Base-by-base conservation (phyloP, 2,113 vertebrate species). In the Miniopterus natalensis region DNA sequence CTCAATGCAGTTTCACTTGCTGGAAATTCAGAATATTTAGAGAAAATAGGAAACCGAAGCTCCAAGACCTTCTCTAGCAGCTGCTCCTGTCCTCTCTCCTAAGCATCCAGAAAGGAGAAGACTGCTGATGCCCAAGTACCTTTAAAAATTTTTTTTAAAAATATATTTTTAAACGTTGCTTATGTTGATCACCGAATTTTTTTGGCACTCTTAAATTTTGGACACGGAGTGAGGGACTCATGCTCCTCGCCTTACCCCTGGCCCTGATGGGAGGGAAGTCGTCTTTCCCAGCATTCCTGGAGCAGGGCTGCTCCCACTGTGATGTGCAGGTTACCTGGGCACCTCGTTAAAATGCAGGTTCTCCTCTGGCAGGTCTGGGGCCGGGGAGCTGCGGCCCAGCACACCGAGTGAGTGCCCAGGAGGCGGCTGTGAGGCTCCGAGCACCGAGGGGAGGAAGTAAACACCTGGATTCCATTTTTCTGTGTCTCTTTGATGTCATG, bases 401-500 rank as follows among this genome's bases (percentile, higher is more conserved):
- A 0, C 1, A 5, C 11, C 51, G 25, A 68, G 3, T 1, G 42
- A 36, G 36, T 47, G 9, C 18, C 51, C 40, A 8, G 21, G 47
- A 20, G 59, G 18, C n/a, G 59, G 6, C 2, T 1, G 4, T 31
- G 25, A 49, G n/a, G 14, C 27, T 51, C 21, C 47, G 51, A n/a
- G 25, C 21, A 1, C 4, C 8, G 13, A 6, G 4, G 47, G 45
- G 45, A 61, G 17, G 40, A 66, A 14, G n/a, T 6, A 25, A 61
- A 31, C 57, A 73, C 63, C 79, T n/a, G 45, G 63, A n/a, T 61
- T 96, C 78, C 84, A 42, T 95, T 85, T 65, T 18, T 23, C 29
- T 75, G 18, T 36, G 31, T 90, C 23, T 91, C 81, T 97, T 92
- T 94, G 85, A 90, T 92, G 84, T 63, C 45, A 4, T 18, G 61